Evolutionary conservation across 2,888 invertebrate genomes (phyloP), one percentile per base, ranked within the genome.

Genomic region (Artemia sp.): DNA sequence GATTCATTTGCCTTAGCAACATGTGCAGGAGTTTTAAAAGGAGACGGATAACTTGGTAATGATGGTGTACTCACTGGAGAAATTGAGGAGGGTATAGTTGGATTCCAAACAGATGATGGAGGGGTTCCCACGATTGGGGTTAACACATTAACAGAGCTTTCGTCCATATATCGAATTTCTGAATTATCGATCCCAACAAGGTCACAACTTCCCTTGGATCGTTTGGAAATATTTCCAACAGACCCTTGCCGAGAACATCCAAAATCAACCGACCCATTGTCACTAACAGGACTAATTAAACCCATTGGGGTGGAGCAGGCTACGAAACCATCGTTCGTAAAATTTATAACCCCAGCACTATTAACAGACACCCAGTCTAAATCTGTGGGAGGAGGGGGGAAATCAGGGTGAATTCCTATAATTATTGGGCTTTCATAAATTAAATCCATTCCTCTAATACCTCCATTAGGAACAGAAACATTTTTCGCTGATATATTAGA

Each of bases 161-260:
- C 92, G 77, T 92, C 92, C 92, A 92, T 92, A 78, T 85, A 92
- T 67, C 89, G 84, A 70, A 92, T 80, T 78, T 92, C 92, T n/a
- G 89, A 88, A 72, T 87, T 88, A 76, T 91, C 90, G 79, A 91
- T 82, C 68, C 86, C 87, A 24, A 86, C 83, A 72, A 92, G 81
- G 77, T 91, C 90, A 75, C 86, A 90, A 53, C 64, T 58, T 19
- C 11, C 64, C 24, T 58, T 58, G 8, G 71, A 51, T 73, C 81
- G 19, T 83, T 79, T 67, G 83, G 80, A 70, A 85, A 79, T 73
- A 82, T 83, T 75, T 80, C 80, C 68, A 83, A 82, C 73, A 83
- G 79, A 73, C 81, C 82, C 73, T 82, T 82, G 50, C 71, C 68
- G 68, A 71, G 66, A 19, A 9, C 24, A 24, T 7, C 78, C 76